Base-by-base conservation (phyloP, 2,113 vertebrate species). In the Hippocampus zosterae region DNA sequence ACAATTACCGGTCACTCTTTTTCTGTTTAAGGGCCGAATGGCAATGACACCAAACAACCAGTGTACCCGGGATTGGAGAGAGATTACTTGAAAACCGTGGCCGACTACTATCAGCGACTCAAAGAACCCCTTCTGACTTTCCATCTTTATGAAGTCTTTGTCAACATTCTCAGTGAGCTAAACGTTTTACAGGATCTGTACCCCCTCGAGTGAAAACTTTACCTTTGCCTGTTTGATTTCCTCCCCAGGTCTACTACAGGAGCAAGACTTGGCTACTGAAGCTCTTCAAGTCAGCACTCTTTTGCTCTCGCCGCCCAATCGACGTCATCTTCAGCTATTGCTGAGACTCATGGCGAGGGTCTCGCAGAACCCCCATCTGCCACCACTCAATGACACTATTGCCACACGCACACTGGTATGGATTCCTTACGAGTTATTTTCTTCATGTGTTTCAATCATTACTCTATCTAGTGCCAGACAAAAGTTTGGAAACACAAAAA, bases 111-210 rank as follows among this genome's bases (percentile, higher is more conserved):
- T 65, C 85, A 88, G 70, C 84, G 84, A 40, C 85, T 87, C 66
- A 88, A 81, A 74, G 87, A 88, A 67, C 88, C 88, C 1, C 71
- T 90, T 12, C 74, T 90, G 78, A 90, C 88, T 41, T 90, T 84
- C 70, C 84, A 83, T 71, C 87, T 88, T 0, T 90, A 90, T 52
- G 88, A 90, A 73, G 88, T 90, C 57, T 90, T 90, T 78, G 88
- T 90, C 81, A 90, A 88, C 80, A 90, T 88, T 59, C 82, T 90
- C 59, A 84, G 88, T 90, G 55, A 88, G 88, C 78, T 41, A 13
- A 7, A 23, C 12, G 25, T 29, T 56, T 56, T 68, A 18, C 13
- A 37, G 5, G 10, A 13, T 56, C 10, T 68, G 11, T 41, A 37
- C 16, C 48, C 40, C 27, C 21, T 15, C 19, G 7, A 11, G 8